phyloP scores from a whole-genome alignment of 2,797 vertebrate species.

The Meda fulgida region DNA sequence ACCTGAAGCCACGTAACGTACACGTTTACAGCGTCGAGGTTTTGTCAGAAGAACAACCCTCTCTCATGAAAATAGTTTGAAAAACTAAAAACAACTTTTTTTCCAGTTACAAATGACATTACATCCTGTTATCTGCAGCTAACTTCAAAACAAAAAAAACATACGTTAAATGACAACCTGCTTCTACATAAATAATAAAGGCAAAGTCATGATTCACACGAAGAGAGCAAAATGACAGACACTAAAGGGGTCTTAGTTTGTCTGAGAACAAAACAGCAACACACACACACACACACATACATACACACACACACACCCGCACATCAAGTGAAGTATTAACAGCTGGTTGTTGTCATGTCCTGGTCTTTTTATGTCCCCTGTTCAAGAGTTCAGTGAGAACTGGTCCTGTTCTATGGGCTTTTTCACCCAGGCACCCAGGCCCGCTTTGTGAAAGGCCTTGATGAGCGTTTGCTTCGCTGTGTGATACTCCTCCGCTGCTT shows the following conservation, averaged over 20 bases:
- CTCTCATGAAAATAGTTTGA: background rate
- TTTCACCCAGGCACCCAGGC: conserved; percentile 96
- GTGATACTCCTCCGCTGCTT: conserved; percentile 92
- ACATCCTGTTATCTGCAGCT: conserved; percentile 41
- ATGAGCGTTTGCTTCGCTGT: conserved; percentile 91
- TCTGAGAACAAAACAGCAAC: conserved; percentile 45
- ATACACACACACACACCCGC: conserved; percentile 33
- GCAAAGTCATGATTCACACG: conserved; percentile 46
- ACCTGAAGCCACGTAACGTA: conserved; percentile 33
- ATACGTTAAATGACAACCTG: conserved; percentile 61
- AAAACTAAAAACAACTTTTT: conserved; percentile 41
- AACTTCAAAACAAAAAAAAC: conserved; percentile 32
- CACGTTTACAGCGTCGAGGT: conserved; percentile 12
- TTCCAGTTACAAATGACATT: conserved; percentile 62
- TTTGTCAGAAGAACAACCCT: conserved; percentile 30
- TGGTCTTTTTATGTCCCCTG: conserved; percentile 57
- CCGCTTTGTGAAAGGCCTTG: conserved; percentile 94
- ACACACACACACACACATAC: conserved; percentile 58
- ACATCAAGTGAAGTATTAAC: conserved; percentile 72
- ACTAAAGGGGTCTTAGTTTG: conserved; percentile 58
- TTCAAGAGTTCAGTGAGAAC: conserved; percentile 88
- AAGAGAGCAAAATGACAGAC: conserved; percentile 51
- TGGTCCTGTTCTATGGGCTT: conserved; percentile 99
- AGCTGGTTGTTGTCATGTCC: conserved; percentile 69
- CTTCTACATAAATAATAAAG: conserved; percentile 65